These are phyloP conservation scores for Typhlichthys eigenmanni DNA, from an alignment of 2,797 vertebrate genomes.

Conservation along the genomic window DNA sequence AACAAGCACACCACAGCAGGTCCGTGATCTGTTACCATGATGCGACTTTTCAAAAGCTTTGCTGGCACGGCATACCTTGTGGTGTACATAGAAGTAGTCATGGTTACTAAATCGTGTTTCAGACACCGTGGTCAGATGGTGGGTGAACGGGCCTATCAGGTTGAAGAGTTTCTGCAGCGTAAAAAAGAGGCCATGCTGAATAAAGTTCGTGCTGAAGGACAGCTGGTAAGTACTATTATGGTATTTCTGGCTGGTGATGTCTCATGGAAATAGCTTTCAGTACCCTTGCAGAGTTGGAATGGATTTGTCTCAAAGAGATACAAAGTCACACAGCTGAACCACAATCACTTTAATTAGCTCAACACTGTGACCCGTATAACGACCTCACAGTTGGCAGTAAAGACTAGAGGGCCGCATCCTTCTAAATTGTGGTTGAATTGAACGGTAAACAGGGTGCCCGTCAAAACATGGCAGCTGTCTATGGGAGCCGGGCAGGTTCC, in stretches of 20 bases:
- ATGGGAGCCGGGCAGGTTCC: slow-evolving; percentile 86
- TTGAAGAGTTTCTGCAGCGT: slow-evolving; percentile 94
- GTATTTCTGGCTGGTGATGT: background rate
- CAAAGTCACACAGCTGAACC: slow-evolving; percentile 9
- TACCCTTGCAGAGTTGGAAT: slow-evolving; percentile 2
- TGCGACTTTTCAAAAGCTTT: background rate
- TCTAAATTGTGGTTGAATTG: slow-evolving; percentile 88
- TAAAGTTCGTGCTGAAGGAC: slow-evolving; percentile 96
- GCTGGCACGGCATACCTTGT: background rate
- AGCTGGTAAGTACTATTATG: slow-evolving; percentile 83
- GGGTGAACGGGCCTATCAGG: slow-evolving; percentile 85
- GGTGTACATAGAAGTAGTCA: background rate
- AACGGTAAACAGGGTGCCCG: slow-evolving; percentile 94
- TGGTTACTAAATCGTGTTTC: slow-evolving; percentile 24
- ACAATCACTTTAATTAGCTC: background rate
- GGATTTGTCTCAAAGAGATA: background rate
- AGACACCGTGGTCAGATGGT: slow-evolving; percentile 83
- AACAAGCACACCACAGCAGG: slow-evolving; percentile 66
- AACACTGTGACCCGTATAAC: background rate
- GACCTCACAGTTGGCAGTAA: slow-evolving; percentile 24
- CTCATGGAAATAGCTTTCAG: background rate
- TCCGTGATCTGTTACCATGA: slow-evolving; percentile 30
- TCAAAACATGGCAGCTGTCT: slow-evolving; percentile 89
- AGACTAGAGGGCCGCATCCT: slow-evolving; percentile 21
- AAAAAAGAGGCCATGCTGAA: slow-evolving; percentile 94